Conservation (phyloP, 2,888 invertebrate species). For the Caenorhabditis auriculariae region DNA sequence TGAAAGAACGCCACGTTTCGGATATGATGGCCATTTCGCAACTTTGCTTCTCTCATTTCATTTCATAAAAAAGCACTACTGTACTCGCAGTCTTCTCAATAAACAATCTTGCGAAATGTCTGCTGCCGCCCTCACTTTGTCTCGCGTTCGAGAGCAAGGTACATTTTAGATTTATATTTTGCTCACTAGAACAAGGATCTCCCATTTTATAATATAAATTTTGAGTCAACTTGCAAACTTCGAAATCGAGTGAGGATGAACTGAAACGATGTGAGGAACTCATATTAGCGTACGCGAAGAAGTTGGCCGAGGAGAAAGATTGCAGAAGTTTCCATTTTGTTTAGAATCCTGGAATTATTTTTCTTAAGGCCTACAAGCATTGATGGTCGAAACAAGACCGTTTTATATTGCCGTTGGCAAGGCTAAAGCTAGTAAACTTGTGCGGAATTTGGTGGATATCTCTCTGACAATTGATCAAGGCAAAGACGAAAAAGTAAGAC, state of each 20-base stretch:
- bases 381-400: constrained; percentile 91
- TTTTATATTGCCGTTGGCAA: constrained; percentile 93
- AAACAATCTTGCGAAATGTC: no score
- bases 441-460: constrained; percentile 91
- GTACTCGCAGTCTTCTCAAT: no score
- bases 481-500: constrained; percentile 23
- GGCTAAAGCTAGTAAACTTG: constrained; percentile 97
- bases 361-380: constrained; percentile 69
- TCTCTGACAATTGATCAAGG: constrained; percentile 86
- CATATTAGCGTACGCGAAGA: constrained; percentile 85
- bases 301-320: constrained; percentile 78
- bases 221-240: constrained; percentile 16
- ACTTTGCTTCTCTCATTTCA: no score
- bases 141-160: no score
- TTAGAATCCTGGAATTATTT: neutral
- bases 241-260: constrained; percentile 73
- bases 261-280: constrained; percentile 88
- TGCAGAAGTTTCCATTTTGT: neutral
- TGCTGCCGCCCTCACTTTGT: no score
- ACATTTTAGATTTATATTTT: no score
- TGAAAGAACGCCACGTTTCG: no score
- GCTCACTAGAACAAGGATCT: no score
- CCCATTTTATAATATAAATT: no score
- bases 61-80: no score
- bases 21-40: no score